Conservation (phyloP, 1,140 invertebrate genomes). For the Reticulitermes speratus region DNA sequence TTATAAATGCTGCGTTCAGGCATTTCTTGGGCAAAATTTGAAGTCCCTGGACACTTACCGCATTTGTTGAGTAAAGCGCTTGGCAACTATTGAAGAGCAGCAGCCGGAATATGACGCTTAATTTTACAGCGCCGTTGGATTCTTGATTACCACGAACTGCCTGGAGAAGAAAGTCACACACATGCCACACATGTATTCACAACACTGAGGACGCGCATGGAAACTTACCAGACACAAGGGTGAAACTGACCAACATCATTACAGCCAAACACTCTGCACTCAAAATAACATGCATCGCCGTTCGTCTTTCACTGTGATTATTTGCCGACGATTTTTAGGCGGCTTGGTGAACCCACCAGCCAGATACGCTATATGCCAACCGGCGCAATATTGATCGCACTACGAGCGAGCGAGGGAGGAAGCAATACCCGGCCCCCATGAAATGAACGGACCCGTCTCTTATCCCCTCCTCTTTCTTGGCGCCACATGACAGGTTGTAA, state of each 20-base stretch:
- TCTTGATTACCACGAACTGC: no score
- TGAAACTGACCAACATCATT: background rate
- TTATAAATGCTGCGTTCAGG: no score
- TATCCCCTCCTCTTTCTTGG: background rate
- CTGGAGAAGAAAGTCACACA: background rate
- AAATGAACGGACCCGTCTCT: background rate
- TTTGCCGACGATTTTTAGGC: background rate
- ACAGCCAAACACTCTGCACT: background rate
- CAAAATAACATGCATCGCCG: background rate
- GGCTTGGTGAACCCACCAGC: background rate
- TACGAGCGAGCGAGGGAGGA: background rate
- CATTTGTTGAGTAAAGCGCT: no score
- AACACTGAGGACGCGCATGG: background rate
- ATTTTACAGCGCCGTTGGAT: no score
- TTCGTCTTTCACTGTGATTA: background rate
- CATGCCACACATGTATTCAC: background rate
- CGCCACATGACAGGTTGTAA: background rate
- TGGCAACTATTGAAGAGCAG: no score
- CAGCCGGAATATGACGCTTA: no score
- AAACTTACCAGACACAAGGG: background rate
- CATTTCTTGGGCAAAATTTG: no score
- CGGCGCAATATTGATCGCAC: slow-evolving; percentile 4
- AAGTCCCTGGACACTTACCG: no score
- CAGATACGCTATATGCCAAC: background rate
- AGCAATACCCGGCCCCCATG: background rate